phyloP scores from a whole-genome alignment of 2,888 invertebrate species.

The Papilio gigon region DNA sequence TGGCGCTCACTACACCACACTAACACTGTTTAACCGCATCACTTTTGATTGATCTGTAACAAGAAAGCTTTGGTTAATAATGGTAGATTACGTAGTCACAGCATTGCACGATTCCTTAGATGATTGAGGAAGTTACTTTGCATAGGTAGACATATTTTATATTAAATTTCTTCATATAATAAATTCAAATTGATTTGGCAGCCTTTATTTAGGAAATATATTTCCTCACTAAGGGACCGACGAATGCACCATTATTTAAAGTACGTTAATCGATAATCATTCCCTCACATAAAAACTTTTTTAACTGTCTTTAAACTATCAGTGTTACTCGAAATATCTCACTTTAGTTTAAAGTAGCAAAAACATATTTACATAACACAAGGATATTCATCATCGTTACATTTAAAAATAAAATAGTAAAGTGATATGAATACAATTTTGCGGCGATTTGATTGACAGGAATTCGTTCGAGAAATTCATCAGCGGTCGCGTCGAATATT shows the following conservation, averaged over 20 bases:
- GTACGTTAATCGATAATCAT: background rate
- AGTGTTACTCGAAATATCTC: no score
- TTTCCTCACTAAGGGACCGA: slow-evolving; percentile 19
- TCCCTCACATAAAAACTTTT: background rate
- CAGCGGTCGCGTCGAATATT: background rate
- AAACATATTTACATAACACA: slow-evolving; percentile 1
- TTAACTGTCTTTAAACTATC: background rate
- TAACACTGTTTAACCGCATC: slow-evolving; percentile 61
- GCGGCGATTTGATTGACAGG: slow-evolving; percentile 18
- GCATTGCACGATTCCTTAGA: background rate
- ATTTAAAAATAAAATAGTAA: slow-evolving; percentile 4
- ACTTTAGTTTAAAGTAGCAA: background rate
- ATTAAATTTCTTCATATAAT: no score
- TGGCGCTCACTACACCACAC: slow-evolving; percentile 78
- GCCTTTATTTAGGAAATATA: background rate
- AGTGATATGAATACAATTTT: slow-evolving; percentile 7
- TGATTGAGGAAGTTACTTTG: background rate
- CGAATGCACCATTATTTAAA: background rate
- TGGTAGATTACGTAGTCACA: no score
- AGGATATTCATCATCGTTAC: background rate
- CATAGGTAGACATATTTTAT: background rate
- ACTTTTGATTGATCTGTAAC: slow-evolving; percentile 66
- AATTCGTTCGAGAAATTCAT: slow-evolving; percentile 15
- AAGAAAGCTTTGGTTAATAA: slow-evolving; percentile 42
- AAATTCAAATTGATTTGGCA: background rate